Conservation (phyloP, 2,797 vertebrate genomes). For the Alfaro cultratus region DNA sequence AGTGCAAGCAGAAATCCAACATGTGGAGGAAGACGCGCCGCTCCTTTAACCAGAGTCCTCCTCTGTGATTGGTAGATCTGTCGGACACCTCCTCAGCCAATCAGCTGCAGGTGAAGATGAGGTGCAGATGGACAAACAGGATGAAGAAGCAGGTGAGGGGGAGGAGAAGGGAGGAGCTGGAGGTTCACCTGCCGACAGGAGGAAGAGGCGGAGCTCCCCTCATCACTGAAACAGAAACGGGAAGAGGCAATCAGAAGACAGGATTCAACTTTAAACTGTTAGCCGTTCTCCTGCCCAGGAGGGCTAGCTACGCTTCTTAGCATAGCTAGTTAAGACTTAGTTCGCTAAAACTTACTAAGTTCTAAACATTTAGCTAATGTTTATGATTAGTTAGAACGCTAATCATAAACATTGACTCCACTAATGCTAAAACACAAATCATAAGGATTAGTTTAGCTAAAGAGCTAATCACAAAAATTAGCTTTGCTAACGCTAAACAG, state of each 20-base stretch:
- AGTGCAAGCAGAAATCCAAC: constrained; percentile 25
- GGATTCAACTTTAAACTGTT: neutral
- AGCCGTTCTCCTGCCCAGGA: neutral
- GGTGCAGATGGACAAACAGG: constrained; percentile 16
- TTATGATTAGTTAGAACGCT: too few relatives aligned
- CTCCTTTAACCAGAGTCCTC: constrained; percentile 1
- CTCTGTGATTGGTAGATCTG: neutral
- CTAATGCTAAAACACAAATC: too few relatives aligned
- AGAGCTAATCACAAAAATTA: too few relatives aligned
- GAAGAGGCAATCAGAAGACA: neutral
- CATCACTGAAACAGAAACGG: constrained; percentile 58
- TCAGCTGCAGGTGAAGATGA: constrained; percentile 33
- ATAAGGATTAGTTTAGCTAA: too few relatives aligned
- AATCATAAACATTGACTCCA: too few relatives aligned
- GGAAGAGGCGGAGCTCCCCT: constrained; percentile 77
- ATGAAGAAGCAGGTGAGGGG: constrained; percentile 4
- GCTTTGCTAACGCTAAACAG: too few relatives aligned
- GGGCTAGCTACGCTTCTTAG: too few relatives aligned
- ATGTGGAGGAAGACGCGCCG: neutral
- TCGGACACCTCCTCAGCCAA: constrained; percentile 25
- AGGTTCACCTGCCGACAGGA: constrained; percentile 72
- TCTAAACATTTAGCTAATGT: too few relatives aligned
- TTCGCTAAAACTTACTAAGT: too few relatives aligned
- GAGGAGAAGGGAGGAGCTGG: neutral
- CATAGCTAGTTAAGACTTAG: too few relatives aligned